A percentile compares a stretch with the other conserved stretches of the same genome.
Conservation (phyloP, 2,888 invertebrate species). For the Amitus sp. region DNA sequence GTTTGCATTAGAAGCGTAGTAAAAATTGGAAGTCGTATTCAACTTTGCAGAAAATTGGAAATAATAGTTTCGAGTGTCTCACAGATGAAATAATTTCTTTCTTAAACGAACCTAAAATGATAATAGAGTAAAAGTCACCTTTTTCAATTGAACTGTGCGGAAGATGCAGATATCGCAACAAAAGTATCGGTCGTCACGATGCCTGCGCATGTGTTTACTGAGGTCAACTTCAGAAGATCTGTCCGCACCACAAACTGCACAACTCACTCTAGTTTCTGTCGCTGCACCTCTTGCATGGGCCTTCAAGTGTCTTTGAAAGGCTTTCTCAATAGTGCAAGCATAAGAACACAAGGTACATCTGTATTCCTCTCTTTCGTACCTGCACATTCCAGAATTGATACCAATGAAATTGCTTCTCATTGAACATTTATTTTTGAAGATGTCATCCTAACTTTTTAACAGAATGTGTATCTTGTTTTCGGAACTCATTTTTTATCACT, state of each 20-base stretch:
- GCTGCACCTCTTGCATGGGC: slow-evolving; percentile 65
- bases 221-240: slow-evolving; percentile 67
- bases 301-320: slow-evolving; percentile 68
- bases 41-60: too few species aligned
- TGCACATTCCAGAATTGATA: slow-evolving; percentile 37
- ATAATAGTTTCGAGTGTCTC: too few species aligned
- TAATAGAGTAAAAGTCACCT: slow-evolving; percentile 50
- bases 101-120: too few species aligned
- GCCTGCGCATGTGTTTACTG: slow-evolving; percentile 68
- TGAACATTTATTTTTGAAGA: background rate
- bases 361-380: slow-evolving; percentile 70
- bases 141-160: slow-evolving; percentile 69
- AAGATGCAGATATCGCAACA: slow-evolving; percentile 70
- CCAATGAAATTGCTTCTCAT: slow-evolving; percentile 3
- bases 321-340: slow-evolving; percentile 70
- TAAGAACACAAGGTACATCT: slow-evolving; percentile 69
- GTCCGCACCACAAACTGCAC: slow-evolving; percentile 70
- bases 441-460: too few species aligned
- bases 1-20: too few species aligned
- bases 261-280: slow-evolving; percentile 66
- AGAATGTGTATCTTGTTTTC: too few species aligned
- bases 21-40: too few species aligned
- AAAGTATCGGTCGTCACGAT: slow-evolving; percentile 67
- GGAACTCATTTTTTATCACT: too few species aligned
- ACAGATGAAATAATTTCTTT: too few species aligned